phyloP scores from a whole-genome alignment of 1,140 invertebrate species.

The Vanessa atalanta region DNA sequence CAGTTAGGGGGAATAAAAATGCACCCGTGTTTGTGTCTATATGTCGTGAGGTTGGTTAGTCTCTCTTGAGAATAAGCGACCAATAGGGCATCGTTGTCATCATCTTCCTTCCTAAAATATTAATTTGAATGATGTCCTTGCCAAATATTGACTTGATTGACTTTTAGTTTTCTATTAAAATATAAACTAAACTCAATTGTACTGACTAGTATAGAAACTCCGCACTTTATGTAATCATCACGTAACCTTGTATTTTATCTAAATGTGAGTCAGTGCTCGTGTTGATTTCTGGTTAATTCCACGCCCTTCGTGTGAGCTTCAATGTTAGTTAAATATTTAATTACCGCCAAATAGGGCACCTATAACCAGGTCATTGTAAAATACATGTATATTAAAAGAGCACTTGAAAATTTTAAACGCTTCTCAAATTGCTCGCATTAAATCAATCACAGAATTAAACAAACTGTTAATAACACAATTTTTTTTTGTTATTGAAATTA shows the following conservation, averaged over 20 bases:
- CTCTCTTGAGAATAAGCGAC: too few relatives aligned
- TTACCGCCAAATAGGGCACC: slow-evolving; percentile 45
- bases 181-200: not conserved
- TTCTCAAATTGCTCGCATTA: not conserved
- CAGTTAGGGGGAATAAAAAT: too few relatives aligned
- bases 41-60: too few relatives aligned
- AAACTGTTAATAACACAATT: too few relatives aligned
- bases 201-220: not conserved
- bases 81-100: too few relatives aligned
- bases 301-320: slow-evolving; percentile 53
- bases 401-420: not conserved
- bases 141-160: too few relatives aligned
- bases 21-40: too few relatives aligned
- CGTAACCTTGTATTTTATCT: slow-evolving; percentile 61
- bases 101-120: too few relatives aligned
- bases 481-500: too few relatives aligned
- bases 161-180: too few relatives aligned
- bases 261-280: slow-evolving; percentile 53
- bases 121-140: too few relatives aligned
- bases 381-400: not conserved
- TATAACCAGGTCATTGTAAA: slow-evolving; percentile 19
- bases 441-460: not conserved
- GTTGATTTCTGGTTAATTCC: slow-evolving; percentile 47
- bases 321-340: slow-evolving; percentile 49
- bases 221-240: not conserved